phyloP scores from a whole-genome alignment of 2,888 invertebrate genomes.

The Protodeltote pygarga region DNA sequence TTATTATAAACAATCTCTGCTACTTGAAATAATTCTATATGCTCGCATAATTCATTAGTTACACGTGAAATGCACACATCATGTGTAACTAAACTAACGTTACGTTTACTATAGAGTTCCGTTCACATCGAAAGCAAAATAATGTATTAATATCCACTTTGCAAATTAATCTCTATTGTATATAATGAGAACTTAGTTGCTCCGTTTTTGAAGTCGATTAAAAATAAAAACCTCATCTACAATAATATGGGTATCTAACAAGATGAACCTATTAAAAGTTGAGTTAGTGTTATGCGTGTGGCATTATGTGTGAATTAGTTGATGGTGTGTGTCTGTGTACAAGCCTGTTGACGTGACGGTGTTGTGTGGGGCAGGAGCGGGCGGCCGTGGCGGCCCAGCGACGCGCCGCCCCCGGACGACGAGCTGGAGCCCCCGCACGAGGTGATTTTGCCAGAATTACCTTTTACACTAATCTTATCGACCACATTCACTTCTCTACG shows the following conservation, averaged over 20 bases:
- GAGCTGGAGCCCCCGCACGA: constrained; percentile 81
- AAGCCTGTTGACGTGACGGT: constrained; percentile 63
- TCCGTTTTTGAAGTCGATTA: neutral
- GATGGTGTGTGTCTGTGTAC: constrained; percentile 51
- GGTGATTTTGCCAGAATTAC: constrained; percentile 87
- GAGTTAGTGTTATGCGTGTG: constrained; percentile 36
- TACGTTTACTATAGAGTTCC: neutral
- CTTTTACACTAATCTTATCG: constrained; percentile 75
- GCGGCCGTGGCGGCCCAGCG: constrained; percentile 78
- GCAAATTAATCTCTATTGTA: no score
- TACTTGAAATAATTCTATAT: neutral
- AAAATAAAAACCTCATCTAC: neutral
- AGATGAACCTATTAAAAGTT: constrained; percentile 15
- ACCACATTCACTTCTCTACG: constrained; percentile 77
- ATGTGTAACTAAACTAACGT: constrained; percentile 3
- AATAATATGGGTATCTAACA: constrained; percentile 7
- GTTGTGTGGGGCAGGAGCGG: constrained; percentile 83
- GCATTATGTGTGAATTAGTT: constrained; percentile 43
- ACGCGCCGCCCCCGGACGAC: constrained; percentile 78
- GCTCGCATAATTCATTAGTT: constrained; percentile 8
- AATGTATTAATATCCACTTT: no score
- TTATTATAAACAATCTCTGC: neutral
- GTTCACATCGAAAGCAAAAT: neutral
- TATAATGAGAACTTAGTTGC: neutral
- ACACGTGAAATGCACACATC: constrained; percentile 6